Conservation (phyloP, 2,113 vertebrate genomes). For the Xiphorhynchus elegans region DNA sequence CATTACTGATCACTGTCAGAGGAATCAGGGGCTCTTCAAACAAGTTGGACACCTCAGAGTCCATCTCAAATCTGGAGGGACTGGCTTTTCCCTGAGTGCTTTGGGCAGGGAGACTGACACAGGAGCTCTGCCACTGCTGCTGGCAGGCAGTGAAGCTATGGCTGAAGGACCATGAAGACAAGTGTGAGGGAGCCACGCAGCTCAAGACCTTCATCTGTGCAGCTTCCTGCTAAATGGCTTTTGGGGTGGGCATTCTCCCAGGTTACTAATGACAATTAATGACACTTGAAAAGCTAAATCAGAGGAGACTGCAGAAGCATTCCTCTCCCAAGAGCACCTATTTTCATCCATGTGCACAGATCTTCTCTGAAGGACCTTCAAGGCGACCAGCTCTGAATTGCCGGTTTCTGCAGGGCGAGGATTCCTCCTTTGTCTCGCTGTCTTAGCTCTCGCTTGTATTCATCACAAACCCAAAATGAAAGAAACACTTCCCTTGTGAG, state of each 20-base stretch:
- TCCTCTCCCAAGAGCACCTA: background rate
- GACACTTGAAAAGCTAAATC: background rate
- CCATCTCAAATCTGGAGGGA: background rate
- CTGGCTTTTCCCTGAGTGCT: accelerated
- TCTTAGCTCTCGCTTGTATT: constrained; percentile 26
- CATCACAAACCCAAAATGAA: constrained; percentile 28
- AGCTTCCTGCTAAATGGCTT: background rate
- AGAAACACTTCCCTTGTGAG: constrained; percentile 28
- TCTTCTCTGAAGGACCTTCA: constrained; percentile 12
- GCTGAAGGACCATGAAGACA: background rate
- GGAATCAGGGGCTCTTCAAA: accelerated
- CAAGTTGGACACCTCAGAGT: background rate
- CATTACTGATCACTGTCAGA: background rate
- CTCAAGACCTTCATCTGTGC: background rate
- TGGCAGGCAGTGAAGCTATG: background rate
- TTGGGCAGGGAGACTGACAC: background rate
- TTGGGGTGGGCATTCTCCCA: background rate
- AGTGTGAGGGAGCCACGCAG: accelerated
- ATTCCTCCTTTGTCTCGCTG: constrained; percentile 33
- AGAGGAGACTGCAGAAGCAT: background rate
- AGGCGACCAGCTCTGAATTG: constrained; percentile 25
- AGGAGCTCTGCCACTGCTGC: accelerated
- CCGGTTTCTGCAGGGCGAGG: background rate
- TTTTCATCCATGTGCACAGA: constrained; percentile 4
- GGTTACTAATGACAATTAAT: constrained; percentile 10